A percentile compares a stretch with the other conserved stretches of the same genome.
These are phyloP conservation scores for Hirudinaria manillensis DNA, from an alignment of 2,888 invertebrate genomes.

Conservation along the genomic window DNA sequence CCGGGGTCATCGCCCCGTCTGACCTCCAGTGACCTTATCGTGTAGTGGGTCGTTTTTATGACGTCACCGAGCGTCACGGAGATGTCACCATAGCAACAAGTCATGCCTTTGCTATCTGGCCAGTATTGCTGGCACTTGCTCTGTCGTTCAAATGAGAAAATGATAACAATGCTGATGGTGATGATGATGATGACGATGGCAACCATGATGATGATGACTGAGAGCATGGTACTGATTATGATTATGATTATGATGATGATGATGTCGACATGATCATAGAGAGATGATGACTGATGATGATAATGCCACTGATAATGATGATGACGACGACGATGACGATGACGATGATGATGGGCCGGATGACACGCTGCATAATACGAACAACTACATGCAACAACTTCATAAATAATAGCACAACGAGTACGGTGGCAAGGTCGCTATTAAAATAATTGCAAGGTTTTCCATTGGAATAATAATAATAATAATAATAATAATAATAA, in stretches of 20 bases:
- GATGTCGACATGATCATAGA: too few species aligned
- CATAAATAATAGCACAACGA: too few species aligned
- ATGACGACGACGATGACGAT: too few species aligned
- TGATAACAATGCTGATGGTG: background rate
- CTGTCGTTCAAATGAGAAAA: background rate
- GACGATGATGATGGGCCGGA: too few species aligned
- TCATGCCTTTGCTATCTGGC: background rate
- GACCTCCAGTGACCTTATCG: slow-evolving; percentile 17
- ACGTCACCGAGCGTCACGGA: background rate
- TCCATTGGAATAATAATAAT: background rate
- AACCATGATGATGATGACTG: too few species aligned
- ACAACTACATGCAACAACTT: too few species aligned
- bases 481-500: background rate
- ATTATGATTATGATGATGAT: too few species aligned
- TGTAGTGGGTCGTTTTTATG: slow-evolving; percentile 25
- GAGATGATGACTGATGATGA: too few species aligned
- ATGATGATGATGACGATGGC: background rate
- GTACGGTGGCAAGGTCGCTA: background rate
- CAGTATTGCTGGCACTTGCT: slow-evolving; percentile 30
- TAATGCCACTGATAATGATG: too few species aligned
- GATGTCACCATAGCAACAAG: slow-evolving; percentile 14
- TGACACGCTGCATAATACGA: too few species aligned
- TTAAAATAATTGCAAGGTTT: background rate
- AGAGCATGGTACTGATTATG: too few species aligned
- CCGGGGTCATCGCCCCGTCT: background rate